Base-by-base conservation (phyloP, 2,888 invertebrate genomes). In the Pyrocoelia pectoralis region DNA sequence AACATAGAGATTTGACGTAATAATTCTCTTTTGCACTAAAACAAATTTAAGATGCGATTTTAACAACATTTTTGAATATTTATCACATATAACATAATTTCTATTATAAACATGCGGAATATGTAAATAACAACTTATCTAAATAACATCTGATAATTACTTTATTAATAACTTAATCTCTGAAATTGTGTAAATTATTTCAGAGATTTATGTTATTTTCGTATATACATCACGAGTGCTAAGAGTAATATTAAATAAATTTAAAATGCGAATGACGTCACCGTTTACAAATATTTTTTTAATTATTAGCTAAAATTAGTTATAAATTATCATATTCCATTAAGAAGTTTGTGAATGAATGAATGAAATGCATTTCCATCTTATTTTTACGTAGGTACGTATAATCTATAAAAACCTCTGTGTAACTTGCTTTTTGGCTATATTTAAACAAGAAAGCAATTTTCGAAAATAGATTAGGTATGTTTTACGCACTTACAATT, bases 81-180 rank as follows among this genome's bases (percentile, higher is more conserved):
- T 24, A 38, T 38, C n/a, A 38, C 5, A 38, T n/a, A 38, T 24
- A 43, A 43, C 3, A 43, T 15, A 43, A 43, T 43, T 43, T 43
- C 10, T 43, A 43, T 43, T 24, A 43, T 13, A 43, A 13, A 43
- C 9, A 43, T 13, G 10, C n/a, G n/a, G 24, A 24, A 24, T 24
- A 24, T 24, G 24, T 24, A 24, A 24, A 43, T 43, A 38, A 3
- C 3, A n/a, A 38, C 41, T 43, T 43, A 43, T 43, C 41, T 43
- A 43, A 15, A 43, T 15, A 43, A 43, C 41, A 43, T 43, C 41
- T 43, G 3, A 43, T 43, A 43, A 43, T 43, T 43, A 15, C 41
- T 43, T 43, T 43, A 43, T 43, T 43, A 43, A 43, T 43, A 43
- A 43, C 41, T 43, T 43, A 43, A 43, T 43, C 41, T 43, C 41